Base-by-base conservation (phyloP, 2,888 invertebrate genomes). In the Plagodis dolabraria region DNA sequence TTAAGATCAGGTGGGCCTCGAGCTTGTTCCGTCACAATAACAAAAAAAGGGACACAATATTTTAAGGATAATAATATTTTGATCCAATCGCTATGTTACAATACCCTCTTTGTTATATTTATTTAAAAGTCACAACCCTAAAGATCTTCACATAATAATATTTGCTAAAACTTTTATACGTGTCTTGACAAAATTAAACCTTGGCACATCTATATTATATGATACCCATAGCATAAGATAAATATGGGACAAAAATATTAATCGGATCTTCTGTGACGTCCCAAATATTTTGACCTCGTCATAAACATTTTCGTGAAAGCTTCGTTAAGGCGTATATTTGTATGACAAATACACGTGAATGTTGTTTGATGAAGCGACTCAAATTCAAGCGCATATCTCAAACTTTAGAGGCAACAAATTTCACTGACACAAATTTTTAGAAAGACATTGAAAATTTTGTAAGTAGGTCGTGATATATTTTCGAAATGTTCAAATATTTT, bases 251-350 rank as follows among this genome's bases (percentile, higher is more conserved):
- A 47, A 63, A 68, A 57, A 60, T 63, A 60, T 67, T 60, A 69
- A 69, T 64, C 60, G 55, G 60, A 63, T 64, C 43, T 49, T 11
- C 55, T 61, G 2, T 43, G 53, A 40, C 46, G 60, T 52, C 62
- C 63, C 57, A 61, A 64, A 66, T 64, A 60, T 60, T 61, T 51
- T 51, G 58, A 60, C 67, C 66, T 66, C 57, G 53, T 47, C 50
- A 58, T 66, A 64, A 63, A 59, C 57, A 64, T 65, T 60, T 60
- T 53, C 56, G 57, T 60, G 49, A 48, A 63, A 59, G 64, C 47
- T 47, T 47, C 48, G 53, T 54, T 55, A 45, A 38, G 36, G 57
- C 42, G 44, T 45, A 11, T 60, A 59, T 60, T 65, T 67, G 60
- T 58, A 67, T 64, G 56, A 58, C 57, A 64, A 64, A 64, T 38